These are phyloP conservation scores for Gallinago paraguaiae DNA, from an alignment of 2,113 vertebrate species.

Conservation along the genomic window DNA sequence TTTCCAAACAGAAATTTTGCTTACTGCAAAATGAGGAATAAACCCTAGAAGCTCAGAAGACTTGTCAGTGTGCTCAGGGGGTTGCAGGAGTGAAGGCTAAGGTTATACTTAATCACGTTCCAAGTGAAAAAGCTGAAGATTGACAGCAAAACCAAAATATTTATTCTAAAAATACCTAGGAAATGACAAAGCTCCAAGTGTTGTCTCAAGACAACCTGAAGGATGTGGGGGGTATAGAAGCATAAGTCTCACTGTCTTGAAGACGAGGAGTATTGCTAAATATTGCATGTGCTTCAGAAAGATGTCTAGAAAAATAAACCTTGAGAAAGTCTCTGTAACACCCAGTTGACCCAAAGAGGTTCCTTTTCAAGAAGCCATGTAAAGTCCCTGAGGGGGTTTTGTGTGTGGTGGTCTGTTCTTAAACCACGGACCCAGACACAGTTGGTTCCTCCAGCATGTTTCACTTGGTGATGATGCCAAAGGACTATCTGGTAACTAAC, in stretches of 20 bases:
- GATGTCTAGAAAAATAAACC: slow-evolving; percentile 35
- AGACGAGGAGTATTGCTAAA: slow-evolving; percentile 4
- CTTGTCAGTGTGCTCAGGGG: slow-evolving; percentile 13
- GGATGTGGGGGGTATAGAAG: slow-evolving; percentile 22
- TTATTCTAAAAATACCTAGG: slow-evolving; percentile 58
- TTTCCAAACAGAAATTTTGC: slow-evolving; percentile 28
- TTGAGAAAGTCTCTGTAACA: not conserved
- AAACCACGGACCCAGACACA: not conserved
- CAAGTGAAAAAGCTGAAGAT: slow-evolving; percentile 55
- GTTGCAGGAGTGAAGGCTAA: slow-evolving; percentile 22
- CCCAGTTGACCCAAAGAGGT: not conserved
- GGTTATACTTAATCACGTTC: slow-evolving; percentile 56
- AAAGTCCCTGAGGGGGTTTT: not conserved
- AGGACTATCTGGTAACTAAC: not conserved
- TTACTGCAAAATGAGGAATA: slow-evolving; percentile 25
- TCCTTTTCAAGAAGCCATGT: not conserved
- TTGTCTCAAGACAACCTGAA: slow-evolving; percentile 64
- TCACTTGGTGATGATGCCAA: not conserved
- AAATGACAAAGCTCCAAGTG: slow-evolving; percentile 57
- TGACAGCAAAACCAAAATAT: slow-evolving; percentile 55
- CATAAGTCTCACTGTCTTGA: not conserved
- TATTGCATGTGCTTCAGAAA: not conserved
- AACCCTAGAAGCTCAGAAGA: slow-evolving; percentile 53
- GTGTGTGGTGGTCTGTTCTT: not conserved
- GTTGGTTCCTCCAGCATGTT: not conserved